Percentiles rank a stretch among this genome's conserved stretches.
Conservation (phyloP, 2,113 vertebrate species). For the Triplophysa siluroides region DNA sequence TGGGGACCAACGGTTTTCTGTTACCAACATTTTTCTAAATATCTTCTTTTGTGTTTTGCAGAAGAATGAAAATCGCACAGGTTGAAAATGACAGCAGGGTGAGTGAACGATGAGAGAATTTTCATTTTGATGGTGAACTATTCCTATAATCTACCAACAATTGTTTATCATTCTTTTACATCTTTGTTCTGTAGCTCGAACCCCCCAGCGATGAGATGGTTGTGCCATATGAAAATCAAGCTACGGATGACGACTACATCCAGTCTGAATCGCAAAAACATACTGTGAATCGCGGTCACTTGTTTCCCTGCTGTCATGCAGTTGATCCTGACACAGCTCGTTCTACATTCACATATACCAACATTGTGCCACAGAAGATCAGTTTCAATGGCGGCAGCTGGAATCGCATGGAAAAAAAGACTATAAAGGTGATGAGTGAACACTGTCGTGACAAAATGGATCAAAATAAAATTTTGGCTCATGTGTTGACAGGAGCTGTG, state of each 20-base stretch:
- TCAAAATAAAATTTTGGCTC: not conserved
- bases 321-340: not conserved
- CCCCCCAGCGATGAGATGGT: not conserved
- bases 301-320: not conserved
- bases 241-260: not conserved
- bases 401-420: not conserved
- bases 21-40: too few species aligned
- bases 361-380: not conserved
- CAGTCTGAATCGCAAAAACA: fast-evolving
- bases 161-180: not conserved
- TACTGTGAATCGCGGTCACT: not conserved
- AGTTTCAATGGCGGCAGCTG: not conserved
- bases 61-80: too few species aligned
- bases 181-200: slow-evolving; percentile 4
- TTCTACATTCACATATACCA: slow-evolving; percentile 14
- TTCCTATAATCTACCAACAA: not conserved
- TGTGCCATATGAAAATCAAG: not conserved
- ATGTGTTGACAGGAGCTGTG: slow-evolving; percentile 14
- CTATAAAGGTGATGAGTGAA: not conserved
- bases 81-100: too few species aligned
- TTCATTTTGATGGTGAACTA: too few species aligned
- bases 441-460: not conserved
- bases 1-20: too few species aligned
- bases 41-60: too few species aligned
- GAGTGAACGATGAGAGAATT: too few species aligned